Evolutionary conservation across 2,888 invertebrate genomes (phyloP), one percentile per base, ranked within the genome.

Genomic region (Nudaria mundana): DNA sequence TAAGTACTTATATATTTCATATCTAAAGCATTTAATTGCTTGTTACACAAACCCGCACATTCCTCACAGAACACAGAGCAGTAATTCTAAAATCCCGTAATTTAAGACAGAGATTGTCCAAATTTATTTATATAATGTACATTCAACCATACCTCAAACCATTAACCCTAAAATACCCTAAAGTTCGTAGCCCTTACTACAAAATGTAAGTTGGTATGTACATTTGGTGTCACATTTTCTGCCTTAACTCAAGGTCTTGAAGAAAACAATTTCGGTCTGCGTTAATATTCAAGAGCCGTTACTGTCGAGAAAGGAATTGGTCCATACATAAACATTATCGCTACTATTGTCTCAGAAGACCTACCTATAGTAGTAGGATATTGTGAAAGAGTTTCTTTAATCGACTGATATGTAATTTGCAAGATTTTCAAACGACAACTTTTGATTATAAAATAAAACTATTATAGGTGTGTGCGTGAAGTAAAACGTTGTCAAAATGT

Each of bases 261-360:
- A 7, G 5, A 14, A 28, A 28, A 28, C 26, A 26, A 28, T 28
- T 14, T 8, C 8, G 28, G 5, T 2, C 14, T 14, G 8, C 5
- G 13, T 28, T 14, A 28, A 28, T 28, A 28, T 28, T 28, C 14
- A n/a, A 28, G n/a, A n/a, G 14, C 28, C n/a, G 28, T 28, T 28
- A 28, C 13, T 13, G n/a, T n/a, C 13, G 14, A 0, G 4, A 28
- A 28, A 28, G 13, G 14, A 28, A 28, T n/a, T n/a, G 15, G 7
- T 28, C 4, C 14, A 15, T 14, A 28, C 3, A 28, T 28, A 26
- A 26, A 13, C 26, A 12, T 11, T 8, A 26, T 26, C 8, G 7
- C 28, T 5, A 6, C n/a, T 13, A n/a, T n/a, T n/a, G n/a, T n/a
- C n/a, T n/a, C n/a, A n/a, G n/a, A n/a, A n/a, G n/a, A n/a, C n/a